These are phyloP conservation scores for Calliscelio sp. DNA, from an alignment of 2,888 invertebrate species.

Conservation along the genomic window DNA sequence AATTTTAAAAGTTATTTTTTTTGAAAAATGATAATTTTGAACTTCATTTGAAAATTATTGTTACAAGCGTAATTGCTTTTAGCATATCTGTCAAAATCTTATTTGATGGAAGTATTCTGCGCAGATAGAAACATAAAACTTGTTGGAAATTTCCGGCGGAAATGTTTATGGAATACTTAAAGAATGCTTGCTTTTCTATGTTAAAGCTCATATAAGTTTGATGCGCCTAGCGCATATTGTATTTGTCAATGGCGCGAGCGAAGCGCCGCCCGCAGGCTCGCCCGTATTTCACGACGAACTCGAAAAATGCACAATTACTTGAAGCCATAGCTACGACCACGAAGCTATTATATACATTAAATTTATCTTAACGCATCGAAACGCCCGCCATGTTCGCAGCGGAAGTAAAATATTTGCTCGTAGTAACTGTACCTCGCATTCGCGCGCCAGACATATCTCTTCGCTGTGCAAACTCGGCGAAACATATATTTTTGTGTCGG, in stretches of 20 bases:
- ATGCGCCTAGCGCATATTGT: not conserved
- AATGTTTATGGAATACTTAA: constrained; percentile 6
- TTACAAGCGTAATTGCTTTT: too few relatives aligned
- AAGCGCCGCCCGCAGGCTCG: not conserved
- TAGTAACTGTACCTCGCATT: constrained; percentile 51
- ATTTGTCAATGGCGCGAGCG: not conserved
- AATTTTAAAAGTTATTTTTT: too few relatives aligned
- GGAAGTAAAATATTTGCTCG: constrained; percentile 79
- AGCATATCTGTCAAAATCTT: too few relatives aligned
- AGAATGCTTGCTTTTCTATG: not conserved
- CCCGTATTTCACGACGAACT: not conserved
- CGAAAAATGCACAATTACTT: constrained; percentile 47
- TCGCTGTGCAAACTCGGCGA: constrained; percentile 74
- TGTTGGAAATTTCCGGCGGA: not conserved
- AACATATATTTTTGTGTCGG: constrained; percentile 78
- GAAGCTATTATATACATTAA: constrained; percentile 64
- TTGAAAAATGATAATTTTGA: too few relatives aligned
- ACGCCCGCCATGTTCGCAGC: constrained; percentile 75
- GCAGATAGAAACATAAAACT: not conserved
- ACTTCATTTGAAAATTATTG: too few relatives aligned
- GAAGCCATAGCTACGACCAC: not conserved
- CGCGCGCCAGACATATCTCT: constrained; percentile 65
- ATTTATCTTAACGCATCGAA: constrained; percentile 66
- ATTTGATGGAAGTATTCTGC: too few relatives aligned
- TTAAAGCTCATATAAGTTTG: not conserved